Percentiles rank a stretch among this genome's conserved stretches.
phyloP scores from a whole-genome alignment of 2,888 invertebrate genomes.

The Uropetala carovei region DNA sequence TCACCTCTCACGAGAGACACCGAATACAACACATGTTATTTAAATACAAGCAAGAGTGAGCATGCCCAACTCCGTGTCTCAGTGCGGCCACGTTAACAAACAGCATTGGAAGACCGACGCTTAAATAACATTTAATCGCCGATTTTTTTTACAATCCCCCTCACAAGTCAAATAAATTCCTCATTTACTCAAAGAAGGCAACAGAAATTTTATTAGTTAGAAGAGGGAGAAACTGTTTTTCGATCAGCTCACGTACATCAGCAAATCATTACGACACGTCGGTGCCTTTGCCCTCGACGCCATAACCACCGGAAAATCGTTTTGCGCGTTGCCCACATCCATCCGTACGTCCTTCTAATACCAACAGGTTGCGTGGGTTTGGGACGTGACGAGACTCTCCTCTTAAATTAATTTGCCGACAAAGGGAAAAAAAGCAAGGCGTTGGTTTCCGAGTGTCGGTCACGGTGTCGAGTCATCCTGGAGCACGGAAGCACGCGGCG shows the following conservation, averaged over 20 bases:
- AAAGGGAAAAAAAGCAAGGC: not conserved
- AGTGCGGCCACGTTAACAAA: no score
- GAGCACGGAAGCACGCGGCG: not conserved
- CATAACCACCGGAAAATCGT: not conserved
- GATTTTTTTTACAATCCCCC: no score
- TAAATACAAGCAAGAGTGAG: no score
- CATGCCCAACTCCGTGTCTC: no score
- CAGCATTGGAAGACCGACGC: no score
- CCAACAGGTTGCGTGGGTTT: not conserved
- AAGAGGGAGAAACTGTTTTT: not conserved
- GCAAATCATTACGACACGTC: not conserved
- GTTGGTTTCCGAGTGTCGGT: not conserved
- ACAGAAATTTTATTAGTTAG: not conserved
- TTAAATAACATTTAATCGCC: no score
- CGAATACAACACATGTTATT: no score
- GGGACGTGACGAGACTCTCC: not conserved
- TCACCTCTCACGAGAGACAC: no score
- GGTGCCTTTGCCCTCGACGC: not conserved
- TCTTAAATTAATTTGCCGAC: not conserved
- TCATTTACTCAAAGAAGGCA: not conserved
- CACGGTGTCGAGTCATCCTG: not conserved
- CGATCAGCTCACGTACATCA: not conserved
- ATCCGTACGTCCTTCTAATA: not conserved
- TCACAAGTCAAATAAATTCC: no score
- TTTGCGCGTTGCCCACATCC: not conserved